phyloP scores from a whole-genome alignment of 2,113 vertebrate species.

The Mustelus asterias region DNA sequence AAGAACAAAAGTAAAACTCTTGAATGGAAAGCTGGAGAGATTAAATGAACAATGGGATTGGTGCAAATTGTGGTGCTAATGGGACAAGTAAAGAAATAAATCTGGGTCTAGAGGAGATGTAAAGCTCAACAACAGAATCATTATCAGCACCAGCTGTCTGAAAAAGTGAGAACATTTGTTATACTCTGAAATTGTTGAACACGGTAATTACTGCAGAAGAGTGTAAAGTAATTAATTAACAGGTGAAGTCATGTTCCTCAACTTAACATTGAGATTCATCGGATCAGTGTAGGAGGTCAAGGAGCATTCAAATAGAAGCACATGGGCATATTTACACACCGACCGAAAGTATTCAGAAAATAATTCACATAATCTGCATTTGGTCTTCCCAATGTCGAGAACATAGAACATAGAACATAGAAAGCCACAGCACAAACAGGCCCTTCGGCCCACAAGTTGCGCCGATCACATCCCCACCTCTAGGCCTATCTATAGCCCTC shows the following conservation, averaged over 20 bases:
- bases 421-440: too few relatives aligned
- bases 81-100: background rate
- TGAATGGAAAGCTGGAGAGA: background rate
- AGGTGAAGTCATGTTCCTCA: background rate
- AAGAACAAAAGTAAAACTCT: background rate
- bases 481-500: too few relatives aligned
- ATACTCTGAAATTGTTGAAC: background rate
- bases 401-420: too few relatives aligned
- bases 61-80: background rate
- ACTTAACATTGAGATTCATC: background rate
- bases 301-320: background rate
- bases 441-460: too few relatives aligned
- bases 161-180: background rate
- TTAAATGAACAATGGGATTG: background rate
- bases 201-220: background rate
- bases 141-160: background rate
- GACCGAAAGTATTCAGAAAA: background rate
- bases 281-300: background rate
- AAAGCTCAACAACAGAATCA: background rate
- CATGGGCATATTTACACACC: background rate
- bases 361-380: background rate
- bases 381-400: too few relatives aligned
- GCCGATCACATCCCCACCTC: too few relatives aligned
- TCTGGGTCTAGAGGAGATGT: background rate
- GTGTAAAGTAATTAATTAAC: background rate